Evolutionary conservation across 2,888 invertebrate species (phyloP).

Genomic region (Eupelmus urozonus): DNA sequence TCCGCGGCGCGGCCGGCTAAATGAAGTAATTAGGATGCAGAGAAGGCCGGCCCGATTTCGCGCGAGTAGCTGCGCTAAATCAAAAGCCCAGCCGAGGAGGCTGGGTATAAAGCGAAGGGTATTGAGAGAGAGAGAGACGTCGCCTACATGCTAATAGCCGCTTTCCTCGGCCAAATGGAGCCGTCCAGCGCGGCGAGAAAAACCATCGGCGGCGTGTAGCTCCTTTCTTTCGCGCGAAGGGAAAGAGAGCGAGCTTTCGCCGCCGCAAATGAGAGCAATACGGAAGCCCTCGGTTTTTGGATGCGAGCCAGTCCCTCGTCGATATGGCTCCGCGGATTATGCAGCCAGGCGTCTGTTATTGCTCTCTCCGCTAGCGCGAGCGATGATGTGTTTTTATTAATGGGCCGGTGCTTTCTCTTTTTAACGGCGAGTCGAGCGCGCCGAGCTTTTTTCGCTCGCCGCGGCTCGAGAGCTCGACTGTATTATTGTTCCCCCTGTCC

Average conservation of each 20-base stretch:
- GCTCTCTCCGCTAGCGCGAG: slow-evolving; percentile 50
- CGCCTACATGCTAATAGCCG: slow-evolving; percentile 71
- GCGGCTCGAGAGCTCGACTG: no score
- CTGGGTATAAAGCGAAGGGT: slow-evolving; percentile 33
- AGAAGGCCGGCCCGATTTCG: slow-evolving; percentile 61
- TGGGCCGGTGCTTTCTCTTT: slow-evolving; percentile 57
- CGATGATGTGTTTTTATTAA: slow-evolving; percentile 56
- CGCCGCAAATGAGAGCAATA: slow-evolving; percentile 47
- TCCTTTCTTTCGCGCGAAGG: background rate
- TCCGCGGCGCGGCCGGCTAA: slow-evolving; percentile 62
- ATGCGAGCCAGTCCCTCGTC: slow-evolving; percentile 47
- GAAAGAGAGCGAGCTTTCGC: background rate
- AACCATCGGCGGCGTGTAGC: background rate
- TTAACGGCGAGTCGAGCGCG: slow-evolving; percentile 19
- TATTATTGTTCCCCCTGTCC: no score
- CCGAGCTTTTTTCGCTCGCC: background rate
- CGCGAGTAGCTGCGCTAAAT: slow-evolving; percentile 68
- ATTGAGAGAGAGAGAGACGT: slow-evolving; percentile 38
- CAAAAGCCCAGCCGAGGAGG: slow-evolving; percentile 65
- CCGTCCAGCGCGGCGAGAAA: slow-evolving; percentile 2
- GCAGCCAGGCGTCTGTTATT: slow-evolving; percentile 53
- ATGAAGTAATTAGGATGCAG: slow-evolving; percentile 77
- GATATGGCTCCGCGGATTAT: slow-evolving; percentile 21
- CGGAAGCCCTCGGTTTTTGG: slow-evolving; percentile 50
- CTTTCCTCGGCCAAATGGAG: background rate